Percentiles rank a stretch among this genome's conserved stretches.
Evolutionary conservation across 1,140 invertebrate species (phyloP).

Genomic region (Platyscapa corneri): DNA sequence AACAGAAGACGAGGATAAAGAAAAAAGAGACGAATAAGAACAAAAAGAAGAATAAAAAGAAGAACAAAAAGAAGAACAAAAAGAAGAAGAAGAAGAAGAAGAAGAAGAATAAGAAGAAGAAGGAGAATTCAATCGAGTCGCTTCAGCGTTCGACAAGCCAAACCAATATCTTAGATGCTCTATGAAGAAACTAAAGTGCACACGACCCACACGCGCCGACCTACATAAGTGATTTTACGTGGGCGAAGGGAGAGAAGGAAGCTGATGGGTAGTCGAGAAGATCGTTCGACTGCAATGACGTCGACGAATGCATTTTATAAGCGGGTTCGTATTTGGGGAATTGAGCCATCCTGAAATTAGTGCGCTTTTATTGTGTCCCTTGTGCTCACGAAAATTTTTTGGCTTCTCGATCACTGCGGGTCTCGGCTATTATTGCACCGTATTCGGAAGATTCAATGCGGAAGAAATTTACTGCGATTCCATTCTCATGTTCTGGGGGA

Average conservation of each 20-base stretch:
- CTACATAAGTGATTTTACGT: conserved; percentile 7
- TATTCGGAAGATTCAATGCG: not conserved
- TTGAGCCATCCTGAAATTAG: conserved; percentile 49
- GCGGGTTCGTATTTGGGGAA: not conserved
- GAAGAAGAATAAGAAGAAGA: not conserved
- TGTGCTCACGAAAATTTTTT: not conserved
- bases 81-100: not conserved
- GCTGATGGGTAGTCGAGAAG: not conserved
- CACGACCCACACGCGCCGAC: conserved; percentile 28
- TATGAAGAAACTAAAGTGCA: not conserved
- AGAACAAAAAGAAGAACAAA: too few species aligned
- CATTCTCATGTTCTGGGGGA: not conserved
- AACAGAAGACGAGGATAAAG: not conserved
- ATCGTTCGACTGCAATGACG: not conserved
- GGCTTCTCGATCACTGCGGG: not conserved
- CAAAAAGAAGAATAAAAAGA: not conserved
- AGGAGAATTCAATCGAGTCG: not conserved
- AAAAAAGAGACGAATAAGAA: too few species aligned
- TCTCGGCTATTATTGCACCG: not conserved
- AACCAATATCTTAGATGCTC: not conserved
- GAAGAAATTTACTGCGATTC: conserved; percentile 36
- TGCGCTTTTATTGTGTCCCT: conserved; percentile 36
- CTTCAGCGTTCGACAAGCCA: not conserved
- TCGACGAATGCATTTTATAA: not conserved
- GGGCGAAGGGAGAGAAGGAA: not conserved